Evolutionary conservation across 2,888 invertebrate genomes (phyloP).

Genomic region (Cephus runcator): DNA sequence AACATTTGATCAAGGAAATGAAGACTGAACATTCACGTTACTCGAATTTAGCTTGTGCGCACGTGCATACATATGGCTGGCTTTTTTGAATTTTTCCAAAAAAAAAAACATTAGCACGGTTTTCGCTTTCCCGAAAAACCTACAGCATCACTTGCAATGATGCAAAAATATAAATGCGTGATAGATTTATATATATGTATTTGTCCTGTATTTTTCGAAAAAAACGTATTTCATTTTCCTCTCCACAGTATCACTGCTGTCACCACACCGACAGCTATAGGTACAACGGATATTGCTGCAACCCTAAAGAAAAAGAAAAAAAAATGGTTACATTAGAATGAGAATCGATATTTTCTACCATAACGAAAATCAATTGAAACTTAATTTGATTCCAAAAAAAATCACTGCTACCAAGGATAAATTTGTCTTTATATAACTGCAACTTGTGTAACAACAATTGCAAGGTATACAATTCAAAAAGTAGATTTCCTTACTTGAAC

Average conservation of each 20-base stretch:
- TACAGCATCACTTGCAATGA: not conserved
- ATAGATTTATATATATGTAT: not conserved
- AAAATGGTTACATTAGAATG: not conserved
- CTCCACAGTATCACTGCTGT: not conserved
- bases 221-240: not conserved
- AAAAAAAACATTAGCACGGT: not conserved
- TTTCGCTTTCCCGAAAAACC: not conserved
- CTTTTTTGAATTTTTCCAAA: no score
- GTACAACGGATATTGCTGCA: slow-evolving; percentile 4
- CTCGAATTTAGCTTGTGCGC: no score
- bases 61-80: no score
- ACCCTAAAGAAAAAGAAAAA: slow-evolving; percentile 3
- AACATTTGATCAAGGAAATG: no score
- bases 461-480: not conserved
- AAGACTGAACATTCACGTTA: no score
- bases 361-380: not conserved
- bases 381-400: not conserved
- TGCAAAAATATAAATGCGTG: not conserved
- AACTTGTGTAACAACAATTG: not conserved
- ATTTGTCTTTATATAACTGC: not conserved
- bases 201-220: not conserved
- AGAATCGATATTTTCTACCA: not conserved
- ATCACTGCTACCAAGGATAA: not conserved
- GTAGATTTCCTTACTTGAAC: not conserved
- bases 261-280: slow-evolving; percentile 2